Base-by-base conservation (phyloP, 2,113 vertebrate genomes). In the Corvus cornix region DNA sequence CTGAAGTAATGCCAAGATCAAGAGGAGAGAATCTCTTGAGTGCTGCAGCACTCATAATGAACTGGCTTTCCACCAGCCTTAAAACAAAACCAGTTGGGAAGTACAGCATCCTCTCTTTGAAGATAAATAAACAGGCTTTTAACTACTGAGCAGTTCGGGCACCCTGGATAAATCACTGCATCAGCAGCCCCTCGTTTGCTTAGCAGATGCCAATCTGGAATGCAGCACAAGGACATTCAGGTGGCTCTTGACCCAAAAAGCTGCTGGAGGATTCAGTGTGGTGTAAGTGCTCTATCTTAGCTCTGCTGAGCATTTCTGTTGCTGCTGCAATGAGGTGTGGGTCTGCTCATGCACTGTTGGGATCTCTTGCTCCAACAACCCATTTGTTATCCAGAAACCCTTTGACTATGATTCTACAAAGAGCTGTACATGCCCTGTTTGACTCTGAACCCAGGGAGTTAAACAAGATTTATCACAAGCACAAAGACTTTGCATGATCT, bases 41-140 rank as follows among this genome's bases (percentile, higher is more conserved):
- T 44, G 76, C 90, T 89, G 86, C 14, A 4, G 73, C 6, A 2
- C 76, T 94, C 69, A 59, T 80, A 92, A 78, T 4, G 5, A 93
- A 90, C 88, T 96, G 95, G 92, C 93, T 93, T 96, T 52, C 66
- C 88, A 92, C 96, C 93, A 93, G 95, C 79, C 88, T 83, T 43
- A 44, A 93, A 96, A 81, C 92, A 96, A 96, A 96, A 94, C 88
- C 96, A 90, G 62, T 95, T 93, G 93, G 92, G 87, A 96, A 94
- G 85, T 53, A 62, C 53, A 0, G 85, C 73, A 93, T 96, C 86
- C 88, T 94, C 83, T 93, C 92, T 92, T 88, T 93, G 95, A 95
- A 75, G 89, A 94, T 17, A 96, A 94, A 90, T 9, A 96, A 96
- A 95, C 63, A 84, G 93, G 67, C 0, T 4, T 84, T 92, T 92